These are phyloP conservation scores for Ectobius pallidus DNA, from an alignment of 2,888 invertebrate genomes.

Conservation along the genomic window DNA sequence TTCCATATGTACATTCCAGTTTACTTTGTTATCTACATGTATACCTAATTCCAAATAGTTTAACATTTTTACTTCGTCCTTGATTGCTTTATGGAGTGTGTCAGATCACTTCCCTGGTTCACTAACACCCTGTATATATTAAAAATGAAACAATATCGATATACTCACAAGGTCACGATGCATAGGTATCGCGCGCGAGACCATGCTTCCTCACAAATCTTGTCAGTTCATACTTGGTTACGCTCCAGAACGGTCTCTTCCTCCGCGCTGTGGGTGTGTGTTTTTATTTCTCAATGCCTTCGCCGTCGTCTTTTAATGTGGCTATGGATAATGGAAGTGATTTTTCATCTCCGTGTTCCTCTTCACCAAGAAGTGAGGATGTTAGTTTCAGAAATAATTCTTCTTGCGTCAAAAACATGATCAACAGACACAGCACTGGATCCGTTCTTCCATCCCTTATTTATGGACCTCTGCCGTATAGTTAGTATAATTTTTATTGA, in stretches of 20 bases:
- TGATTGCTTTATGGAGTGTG: no score
- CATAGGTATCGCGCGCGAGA: not conserved
- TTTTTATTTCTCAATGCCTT: not conserved
- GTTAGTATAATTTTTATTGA: no score
- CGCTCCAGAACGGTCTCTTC: no score
- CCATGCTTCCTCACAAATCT: no score
- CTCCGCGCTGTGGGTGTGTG: not conserved
- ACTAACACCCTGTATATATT: no score
- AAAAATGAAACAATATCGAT: no score
- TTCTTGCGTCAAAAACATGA: not conserved
- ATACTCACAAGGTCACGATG: not conserved
- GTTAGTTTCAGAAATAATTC: not conserved
- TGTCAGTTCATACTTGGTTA: not conserved
- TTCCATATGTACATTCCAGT: no score
- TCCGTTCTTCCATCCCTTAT: conserved; percentile 69
- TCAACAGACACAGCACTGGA: conserved; percentile 49
- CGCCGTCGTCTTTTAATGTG: not conserved
- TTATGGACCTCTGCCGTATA: conserved; percentile 77
- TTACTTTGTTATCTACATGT: no score
- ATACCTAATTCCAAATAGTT: no score
- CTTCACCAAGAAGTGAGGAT: not conserved
- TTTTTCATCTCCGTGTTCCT: not conserved
- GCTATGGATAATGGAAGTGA: not conserved
- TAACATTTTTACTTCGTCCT: no score
- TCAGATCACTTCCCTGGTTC: no score